Conservation (phyloP, 1,140 invertebrate genomes). For the Teleopsis dalmanni region DNA sequence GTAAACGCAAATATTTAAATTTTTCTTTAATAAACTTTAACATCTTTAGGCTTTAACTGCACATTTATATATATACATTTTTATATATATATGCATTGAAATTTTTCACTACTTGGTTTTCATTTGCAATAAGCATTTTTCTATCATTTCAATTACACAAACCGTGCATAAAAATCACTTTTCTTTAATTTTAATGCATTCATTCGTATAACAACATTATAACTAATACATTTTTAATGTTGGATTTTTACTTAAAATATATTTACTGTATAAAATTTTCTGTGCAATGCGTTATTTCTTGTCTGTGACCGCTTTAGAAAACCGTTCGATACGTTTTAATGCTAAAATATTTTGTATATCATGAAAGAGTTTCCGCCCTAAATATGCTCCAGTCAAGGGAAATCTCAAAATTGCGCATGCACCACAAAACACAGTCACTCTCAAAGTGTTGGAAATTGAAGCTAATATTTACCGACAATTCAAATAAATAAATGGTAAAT, state of each 20-base stretch:
- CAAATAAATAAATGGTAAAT: neutral
- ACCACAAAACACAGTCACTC: neutral
- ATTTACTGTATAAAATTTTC: too few relatives aligned
- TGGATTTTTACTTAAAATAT: slow-evolving; percentile 6
- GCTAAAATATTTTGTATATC: slow-evolving; percentile 44
- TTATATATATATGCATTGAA: too few relatives aligned
- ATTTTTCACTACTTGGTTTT: neutral
- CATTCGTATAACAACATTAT: slow-evolving; percentile 1
- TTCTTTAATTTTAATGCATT: too few relatives aligned
- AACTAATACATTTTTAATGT: slow-evolving; percentile 6
- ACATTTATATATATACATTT: too few relatives aligned
- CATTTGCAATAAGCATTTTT: neutral
- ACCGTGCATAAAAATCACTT: too few relatives aligned
- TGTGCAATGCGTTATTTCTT: slow-evolving; percentile 8
- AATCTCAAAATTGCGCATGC: slow-evolving; percentile 2
- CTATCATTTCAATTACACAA: neutral
- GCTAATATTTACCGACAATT: neutral
- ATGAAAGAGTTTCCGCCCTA: slow-evolving; percentile 42
- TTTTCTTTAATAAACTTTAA: too few relatives aligned
- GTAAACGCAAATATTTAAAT: too few relatives aligned
- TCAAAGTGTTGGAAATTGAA: neutral
- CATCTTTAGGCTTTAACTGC: too few relatives aligned
- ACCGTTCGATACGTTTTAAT: slow-evolving; percentile 29
- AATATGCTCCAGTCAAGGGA: slow-evolving; percentile 6
- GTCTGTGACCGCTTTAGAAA: slow-evolving; percentile 28